These are phyloP conservation scores for Drosophila guanche DNA, from an alignment of 1,140 invertebrate species.

Conservation along the genomic window DNA sequence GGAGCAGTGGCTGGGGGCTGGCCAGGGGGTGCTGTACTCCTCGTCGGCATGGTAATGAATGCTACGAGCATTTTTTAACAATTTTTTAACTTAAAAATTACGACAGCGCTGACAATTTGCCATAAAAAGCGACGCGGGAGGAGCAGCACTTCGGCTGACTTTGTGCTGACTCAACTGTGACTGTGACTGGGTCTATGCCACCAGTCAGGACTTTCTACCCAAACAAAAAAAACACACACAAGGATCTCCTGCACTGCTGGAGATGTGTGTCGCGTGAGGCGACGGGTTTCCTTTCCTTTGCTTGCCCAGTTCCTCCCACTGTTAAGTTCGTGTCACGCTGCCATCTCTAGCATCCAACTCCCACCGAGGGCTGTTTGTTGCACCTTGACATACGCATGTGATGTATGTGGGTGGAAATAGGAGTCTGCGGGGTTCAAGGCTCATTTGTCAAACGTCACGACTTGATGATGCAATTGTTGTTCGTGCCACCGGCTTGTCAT, in stretches of 20 bases:
- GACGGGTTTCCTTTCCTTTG: neutral
- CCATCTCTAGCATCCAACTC: conserved; percentile 11
- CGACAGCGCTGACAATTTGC: conserved; percentile 78
- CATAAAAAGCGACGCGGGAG: conserved; percentile 55
- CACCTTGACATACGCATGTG: conserved; percentile 64
- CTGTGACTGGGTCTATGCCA: neutral
- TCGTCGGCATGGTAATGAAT: conserved; percentile 67
- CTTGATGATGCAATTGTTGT: conserved; percentile 80
- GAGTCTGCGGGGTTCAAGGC: conserved; percentile 30
- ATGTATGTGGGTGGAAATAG: conserved; percentile 36
- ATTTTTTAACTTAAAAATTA: conserved; percentile 81
- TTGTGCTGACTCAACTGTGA: conserved; percentile 56
- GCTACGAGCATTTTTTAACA: conserved; percentile 78
- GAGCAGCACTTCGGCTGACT: conserved; percentile 39
- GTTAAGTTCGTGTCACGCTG: neutral
- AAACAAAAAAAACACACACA: conserved; percentile 4
- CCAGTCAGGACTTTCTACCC: neutral
- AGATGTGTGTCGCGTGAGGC: conserved; percentile 29
- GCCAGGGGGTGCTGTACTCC: no score
- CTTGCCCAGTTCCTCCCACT: neutral
- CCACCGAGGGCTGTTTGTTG: conserved; percentile 51
- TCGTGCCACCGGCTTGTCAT: conserved; percentile 55
- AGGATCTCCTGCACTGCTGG: conserved; percentile 7
- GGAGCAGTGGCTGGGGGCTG: neutral
- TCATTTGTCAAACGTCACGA: conserved; percentile 80